phyloP scores from a whole-genome alignment of 2,113 vertebrate species.

The Nymphicus hollandicus region DNA sequence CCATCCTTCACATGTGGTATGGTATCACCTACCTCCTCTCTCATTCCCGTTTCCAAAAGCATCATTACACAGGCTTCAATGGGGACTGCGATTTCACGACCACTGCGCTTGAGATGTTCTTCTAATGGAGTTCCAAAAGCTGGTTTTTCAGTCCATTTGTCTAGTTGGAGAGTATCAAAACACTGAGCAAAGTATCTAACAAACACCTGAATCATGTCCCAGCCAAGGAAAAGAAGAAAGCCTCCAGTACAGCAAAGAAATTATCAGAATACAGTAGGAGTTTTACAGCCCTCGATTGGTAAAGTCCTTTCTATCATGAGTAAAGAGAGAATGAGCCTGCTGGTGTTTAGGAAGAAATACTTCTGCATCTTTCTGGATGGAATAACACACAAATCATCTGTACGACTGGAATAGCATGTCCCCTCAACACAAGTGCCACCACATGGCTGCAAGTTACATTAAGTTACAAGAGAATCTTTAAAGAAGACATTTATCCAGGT shows the following conservation, averaged over 20 bases:
- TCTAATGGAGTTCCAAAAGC: conserved; percentile 92
- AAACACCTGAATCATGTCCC: not conserved
- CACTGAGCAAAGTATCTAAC: conserved; percentile 5
- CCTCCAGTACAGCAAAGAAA: not conserved
- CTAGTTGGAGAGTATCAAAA: conserved; percentile 73
- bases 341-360: not conserved
- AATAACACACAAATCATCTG: not conserved
- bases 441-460: not conserved
- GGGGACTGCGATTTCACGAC: conserved; percentile 91
- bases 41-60: conserved; percentile 96
- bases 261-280: not conserved
- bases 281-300: not conserved
- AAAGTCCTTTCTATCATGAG: not conserved
- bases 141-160: conserved; percentile 96
- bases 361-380: not conserved
- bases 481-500: not conserved
- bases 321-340: not conserved
- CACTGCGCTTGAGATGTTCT: conserved; percentile 93
- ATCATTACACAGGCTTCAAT: conserved; percentile 97
- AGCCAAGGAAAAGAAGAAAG: not conserved
- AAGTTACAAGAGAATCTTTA: not conserved
- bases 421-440: not conserved
- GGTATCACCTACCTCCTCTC: conserved; percentile 84
- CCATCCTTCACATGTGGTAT: accelerated
- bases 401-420: accelerated